A percentile compares a stretch with the other conserved stretches of the same genome.
Evolutionary conservation across 1,140 invertebrate species (phyloP).

Genomic region (Charaxes varanes): DNA sequence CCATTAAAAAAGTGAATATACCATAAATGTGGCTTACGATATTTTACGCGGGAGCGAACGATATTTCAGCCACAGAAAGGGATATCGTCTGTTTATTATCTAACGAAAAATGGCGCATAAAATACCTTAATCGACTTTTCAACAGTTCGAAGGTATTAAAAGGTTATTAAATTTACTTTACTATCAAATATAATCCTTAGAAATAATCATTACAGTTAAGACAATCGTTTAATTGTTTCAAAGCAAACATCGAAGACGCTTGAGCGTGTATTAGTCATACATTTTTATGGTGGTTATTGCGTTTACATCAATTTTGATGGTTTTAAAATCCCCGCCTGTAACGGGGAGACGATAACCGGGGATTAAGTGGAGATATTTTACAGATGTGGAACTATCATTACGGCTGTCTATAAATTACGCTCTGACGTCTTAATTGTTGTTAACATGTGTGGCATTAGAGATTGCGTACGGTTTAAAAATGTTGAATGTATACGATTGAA

Average conservation of each 20-base stretch:
- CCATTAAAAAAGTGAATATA: no score
- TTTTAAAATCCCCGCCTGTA: slow-evolving; percentile 9
- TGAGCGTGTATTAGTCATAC: neutral
- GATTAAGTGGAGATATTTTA: slow-evolving; percentile 20
- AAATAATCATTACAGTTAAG: no score
- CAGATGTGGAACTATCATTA: slow-evolving; percentile 19
- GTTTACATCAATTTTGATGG: slow-evolving; percentile 16
- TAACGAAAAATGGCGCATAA: no score
- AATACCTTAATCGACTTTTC: no score
- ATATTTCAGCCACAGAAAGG: no score
- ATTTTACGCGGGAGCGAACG: no score
- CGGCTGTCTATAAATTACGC: slow-evolving; percentile 13
- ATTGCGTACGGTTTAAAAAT: slow-evolving; percentile 9
- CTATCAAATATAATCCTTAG: no score
- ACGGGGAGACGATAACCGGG: slow-evolving; percentile 11
- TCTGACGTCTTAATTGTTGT: slow-evolving; percentile 15
- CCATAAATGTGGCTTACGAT: no score
- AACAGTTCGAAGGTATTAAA: no score
- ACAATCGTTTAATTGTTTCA: slow-evolving; percentile 6
- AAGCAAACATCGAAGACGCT: neutral
- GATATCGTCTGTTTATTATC: no score
- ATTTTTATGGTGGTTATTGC: slow-evolving; percentile 6
- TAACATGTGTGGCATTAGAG: slow-evolving; percentile 16
- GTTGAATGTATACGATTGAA: no score
- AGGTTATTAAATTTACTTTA: no score